phyloP scores from a whole-genome alignment of 1,140 invertebrate genomes.

The Trichomalopsis sarcophagae region DNA sequence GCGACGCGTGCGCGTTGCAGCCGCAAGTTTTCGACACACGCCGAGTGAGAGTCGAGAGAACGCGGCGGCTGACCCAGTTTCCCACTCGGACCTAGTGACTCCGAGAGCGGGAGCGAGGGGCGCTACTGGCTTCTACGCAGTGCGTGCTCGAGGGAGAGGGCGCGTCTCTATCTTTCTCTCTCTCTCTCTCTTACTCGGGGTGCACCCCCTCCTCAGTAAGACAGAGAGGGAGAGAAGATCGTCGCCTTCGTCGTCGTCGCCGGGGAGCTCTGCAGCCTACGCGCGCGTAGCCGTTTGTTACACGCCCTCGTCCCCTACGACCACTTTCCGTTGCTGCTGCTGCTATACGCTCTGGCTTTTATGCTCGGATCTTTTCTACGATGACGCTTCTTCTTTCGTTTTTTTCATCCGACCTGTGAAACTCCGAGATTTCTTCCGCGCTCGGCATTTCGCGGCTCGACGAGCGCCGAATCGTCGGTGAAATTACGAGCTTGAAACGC shows the following conservation, averaged over 20 bases:
- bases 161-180: not conserved
- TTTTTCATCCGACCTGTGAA: no score
- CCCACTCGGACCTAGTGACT: slow-evolving; percentile 33
- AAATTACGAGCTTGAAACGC: not conserved
- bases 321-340: not conserved
- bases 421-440: not conserved
- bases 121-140: slow-evolving; percentile 55
- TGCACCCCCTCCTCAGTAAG: not conserved
- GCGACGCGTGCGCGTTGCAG: slow-evolving; percentile 19
- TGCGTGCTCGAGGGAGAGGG: slow-evolving; percentile 55
- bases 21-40: slow-evolving; percentile 17
- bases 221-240: not conserved
- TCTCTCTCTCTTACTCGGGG: not conserved
- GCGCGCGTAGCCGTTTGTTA: not conserved
- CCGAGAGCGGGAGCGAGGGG: not conserved
- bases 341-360: not conserved
- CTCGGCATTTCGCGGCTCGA: not conserved
- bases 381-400: not conserved
- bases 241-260: not conserved
- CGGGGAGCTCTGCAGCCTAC: not conserved
- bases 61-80: slow-evolving; percentile 41
- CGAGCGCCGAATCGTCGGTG: not conserved
- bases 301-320: not conserved
- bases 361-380: not conserved
- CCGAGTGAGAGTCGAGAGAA: slow-evolving; percentile 21